These are phyloP conservation scores for Sebastes fasciatus DNA, from an alignment of 2,113 vertebrate genomes.

Conservation along the genomic window DNA sequence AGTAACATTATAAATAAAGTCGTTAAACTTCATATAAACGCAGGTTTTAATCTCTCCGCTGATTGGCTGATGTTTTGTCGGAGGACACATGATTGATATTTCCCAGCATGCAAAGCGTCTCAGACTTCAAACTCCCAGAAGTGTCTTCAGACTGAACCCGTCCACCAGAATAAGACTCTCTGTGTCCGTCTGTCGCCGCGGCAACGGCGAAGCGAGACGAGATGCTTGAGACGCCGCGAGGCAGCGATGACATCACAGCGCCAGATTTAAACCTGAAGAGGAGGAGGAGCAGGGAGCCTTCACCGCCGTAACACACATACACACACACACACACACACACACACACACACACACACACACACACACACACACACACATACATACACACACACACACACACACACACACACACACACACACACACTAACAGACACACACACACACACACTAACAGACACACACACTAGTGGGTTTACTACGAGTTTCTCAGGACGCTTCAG, in stretches of 20 bases:
- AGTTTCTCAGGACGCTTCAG: slow-evolving; percentile 67
- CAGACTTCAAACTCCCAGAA: too few species aligned
- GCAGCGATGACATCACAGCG: slow-evolving; percentile 71
- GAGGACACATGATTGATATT: too few species aligned
- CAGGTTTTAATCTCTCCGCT: too few species aligned
- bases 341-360: slow-evolving; percentile 35
- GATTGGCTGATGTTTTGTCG: too few species aligned
- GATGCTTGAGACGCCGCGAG: slow-evolving; percentile 24
- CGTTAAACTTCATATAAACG: too few species aligned
- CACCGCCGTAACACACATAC: slow-evolving; percentile 26
- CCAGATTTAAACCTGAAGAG: slow-evolving; percentile 66
- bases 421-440: slow-evolving; percentile 19
- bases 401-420: slow-evolving; percentile 15
- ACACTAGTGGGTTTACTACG: slow-evolving; percentile 55
- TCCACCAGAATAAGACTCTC: background rate
- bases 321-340: slow-evolving; percentile 20
- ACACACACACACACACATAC: slow-evolving; percentile 1
- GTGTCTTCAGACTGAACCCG: too few species aligned
- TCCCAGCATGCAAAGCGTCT: too few species aligned
- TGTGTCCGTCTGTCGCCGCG: slow-evolving; percentile 60
- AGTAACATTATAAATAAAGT: too few species aligned
- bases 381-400: slow-evolving; percentile 12
- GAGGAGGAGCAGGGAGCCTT: slow-evolving; percentile 51
- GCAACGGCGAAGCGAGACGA: slow-evolving; percentile 30
- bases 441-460: slow-evolving; percentile 10